phyloP scores from a whole-genome alignment of 1,140 invertebrate genomes.

The Ostrea denselamellosa region DNA sequence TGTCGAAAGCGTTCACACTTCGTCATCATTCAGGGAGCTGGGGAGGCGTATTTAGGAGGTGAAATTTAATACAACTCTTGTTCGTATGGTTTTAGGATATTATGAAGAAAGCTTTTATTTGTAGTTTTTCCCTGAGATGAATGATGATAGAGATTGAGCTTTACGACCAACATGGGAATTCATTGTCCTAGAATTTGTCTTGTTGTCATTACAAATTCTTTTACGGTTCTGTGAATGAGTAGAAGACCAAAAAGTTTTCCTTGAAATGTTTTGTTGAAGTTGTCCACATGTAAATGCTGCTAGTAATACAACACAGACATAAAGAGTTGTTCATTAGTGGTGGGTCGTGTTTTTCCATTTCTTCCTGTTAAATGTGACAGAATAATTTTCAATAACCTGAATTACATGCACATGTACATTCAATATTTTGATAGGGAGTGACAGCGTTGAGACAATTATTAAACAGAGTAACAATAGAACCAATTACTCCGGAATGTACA shows the following conservation, averaged over 20 bases:
- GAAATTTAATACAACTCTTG: constrained; percentile 18
- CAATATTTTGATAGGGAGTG: no score
- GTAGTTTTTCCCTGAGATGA: constrained; percentile 22
- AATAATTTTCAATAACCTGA: no score
- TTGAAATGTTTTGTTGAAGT: no score
- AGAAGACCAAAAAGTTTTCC: neutral
- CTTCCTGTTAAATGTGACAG: no score
- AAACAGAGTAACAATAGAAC: no score
- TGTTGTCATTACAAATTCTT: neutral
- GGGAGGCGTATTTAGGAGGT: constrained; percentile 26
- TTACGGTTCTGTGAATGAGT: neutral
- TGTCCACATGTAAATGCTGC: no score
- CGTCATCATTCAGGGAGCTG: constrained; percentile 6
- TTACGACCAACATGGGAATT: constrained; percentile 22
- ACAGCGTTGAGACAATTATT: no score
- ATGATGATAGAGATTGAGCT: constrained; percentile 24
- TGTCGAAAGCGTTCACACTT: constrained; percentile 24
- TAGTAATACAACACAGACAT: no score
- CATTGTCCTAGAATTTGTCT: neutral
- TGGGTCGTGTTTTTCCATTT: no score
- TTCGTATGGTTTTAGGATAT: constrained; percentile 10
- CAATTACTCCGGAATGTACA: no score
- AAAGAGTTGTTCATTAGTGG: no score
- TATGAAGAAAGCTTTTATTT: constrained; percentile 39
- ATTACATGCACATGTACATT: no score